These are phyloP conservation scores for Drosophila macrospina DNA, from an alignment of 2,888 invertebrate species.

Conservation along the genomic window DNA sequence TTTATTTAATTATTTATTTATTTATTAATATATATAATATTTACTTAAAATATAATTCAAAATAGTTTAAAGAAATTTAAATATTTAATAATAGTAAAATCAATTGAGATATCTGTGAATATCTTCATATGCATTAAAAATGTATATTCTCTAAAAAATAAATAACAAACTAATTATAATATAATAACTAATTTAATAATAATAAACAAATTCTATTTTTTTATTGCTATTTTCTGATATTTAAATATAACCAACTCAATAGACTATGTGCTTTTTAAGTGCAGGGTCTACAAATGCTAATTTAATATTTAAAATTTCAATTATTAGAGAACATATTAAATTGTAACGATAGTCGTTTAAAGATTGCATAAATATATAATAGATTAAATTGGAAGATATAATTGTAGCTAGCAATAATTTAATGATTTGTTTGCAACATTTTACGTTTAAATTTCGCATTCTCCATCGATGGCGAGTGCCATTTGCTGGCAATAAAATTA, in stretches of 20 bases:
- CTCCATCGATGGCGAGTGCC: constrained; percentile 20
- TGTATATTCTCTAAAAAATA: not conserved
- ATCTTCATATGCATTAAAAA: too few relatives aligned
- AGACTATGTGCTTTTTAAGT: too few relatives aligned
- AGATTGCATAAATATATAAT: not conserved
- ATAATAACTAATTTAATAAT: not conserved
- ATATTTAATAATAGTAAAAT: too few relatives aligned
- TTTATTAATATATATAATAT: too few relatives aligned
- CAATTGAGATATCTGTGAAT: not conserved
- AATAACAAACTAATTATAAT: not conserved
- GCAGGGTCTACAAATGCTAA: too few relatives aligned
- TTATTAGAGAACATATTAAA: not conserved
- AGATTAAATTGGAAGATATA: not conserved
- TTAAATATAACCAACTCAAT: too few relatives aligned
- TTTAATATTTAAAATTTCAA: too few relatives aligned
- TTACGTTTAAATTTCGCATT: constrained; percentile 9
- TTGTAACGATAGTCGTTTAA: not conserved
- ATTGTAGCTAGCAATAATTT: not conserved
- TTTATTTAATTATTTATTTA: not conserved
- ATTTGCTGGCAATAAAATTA: constrained; percentile 68
- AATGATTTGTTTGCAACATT: constrained; percentile 10
- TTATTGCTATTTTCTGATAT: too few relatives aligned
- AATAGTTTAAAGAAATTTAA: too few relatives aligned
- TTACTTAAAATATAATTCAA: too few relatives aligned
- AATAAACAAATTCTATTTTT: too few relatives aligned